Conservation (phyloP, 2,888 invertebrate genomes). For the Mellilla xanthometata region DNA sequence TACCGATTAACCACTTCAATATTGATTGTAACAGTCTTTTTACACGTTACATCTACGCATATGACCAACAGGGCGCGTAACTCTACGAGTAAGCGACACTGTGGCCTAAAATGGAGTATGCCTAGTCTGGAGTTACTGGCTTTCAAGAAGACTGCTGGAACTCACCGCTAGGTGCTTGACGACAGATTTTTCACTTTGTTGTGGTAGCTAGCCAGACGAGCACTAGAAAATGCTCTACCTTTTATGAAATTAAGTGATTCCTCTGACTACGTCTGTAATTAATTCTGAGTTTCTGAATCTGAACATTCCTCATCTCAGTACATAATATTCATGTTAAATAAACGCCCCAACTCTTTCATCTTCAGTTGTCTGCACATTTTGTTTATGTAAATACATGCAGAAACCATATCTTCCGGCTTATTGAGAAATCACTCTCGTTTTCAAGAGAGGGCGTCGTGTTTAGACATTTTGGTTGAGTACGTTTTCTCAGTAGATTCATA, state of each 20-base stretch:
- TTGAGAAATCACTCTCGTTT: slow-evolving; percentile 28
- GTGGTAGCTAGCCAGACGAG: too few relatives aligned
- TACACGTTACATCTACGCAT: too few relatives aligned
- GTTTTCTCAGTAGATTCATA: slow-evolving; percentile 34
- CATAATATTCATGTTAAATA: slow-evolving; percentile 3
- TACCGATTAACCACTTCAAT: too few relatives aligned
- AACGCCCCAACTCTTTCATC: slow-evolving; percentile 13
- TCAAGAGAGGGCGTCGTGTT: slow-evolving; percentile 23
- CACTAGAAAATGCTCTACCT: too few relatives aligned
- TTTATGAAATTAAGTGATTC: not conserved
- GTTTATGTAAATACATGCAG: slow-evolving; percentile 30
- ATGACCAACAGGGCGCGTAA: too few relatives aligned
- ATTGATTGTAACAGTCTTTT: too few relatives aligned
- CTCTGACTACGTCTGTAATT: not conserved
- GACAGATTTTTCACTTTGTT: too few relatives aligned
- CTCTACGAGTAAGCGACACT: too few relatives aligned
- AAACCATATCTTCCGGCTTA: slow-evolving; percentile 29
- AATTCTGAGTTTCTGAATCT: not conserved
- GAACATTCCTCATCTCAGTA: slow-evolving; percentile 10
- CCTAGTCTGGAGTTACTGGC: too few relatives aligned
- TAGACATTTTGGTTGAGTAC: slow-evolving; percentile 25
- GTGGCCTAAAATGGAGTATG: too few relatives aligned
- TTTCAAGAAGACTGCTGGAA: too few relatives aligned
- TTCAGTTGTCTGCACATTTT: slow-evolving; percentile 19
- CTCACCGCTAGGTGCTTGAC: too few relatives aligned